phyloP scores from a whole-genome alignment of 2,797 vertebrate species.

The Psittacula derbiana region DNA sequence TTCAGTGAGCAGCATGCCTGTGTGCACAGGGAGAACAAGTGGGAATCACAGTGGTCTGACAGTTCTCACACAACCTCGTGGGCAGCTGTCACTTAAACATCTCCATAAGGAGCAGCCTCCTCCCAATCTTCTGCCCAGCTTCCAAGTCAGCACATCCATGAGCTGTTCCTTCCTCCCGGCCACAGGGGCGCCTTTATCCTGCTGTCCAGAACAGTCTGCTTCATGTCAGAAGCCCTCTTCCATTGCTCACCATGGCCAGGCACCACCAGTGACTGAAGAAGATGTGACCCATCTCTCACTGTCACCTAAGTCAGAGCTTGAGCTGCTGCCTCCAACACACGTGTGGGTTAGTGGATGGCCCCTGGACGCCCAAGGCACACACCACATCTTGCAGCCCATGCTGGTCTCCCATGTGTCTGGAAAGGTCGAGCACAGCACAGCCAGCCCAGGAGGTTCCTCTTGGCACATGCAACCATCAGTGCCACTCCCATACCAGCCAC shows the following conservation, averaged over 20 bases:
- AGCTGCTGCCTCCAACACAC: background rate
- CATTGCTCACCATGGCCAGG: background rate
- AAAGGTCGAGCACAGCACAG: fast-evolving
- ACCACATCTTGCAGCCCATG: fast-evolving
- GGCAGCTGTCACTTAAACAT: background rate
- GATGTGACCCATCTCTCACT: background rate
- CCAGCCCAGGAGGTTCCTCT: background rate
- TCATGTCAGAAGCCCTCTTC: background rate
- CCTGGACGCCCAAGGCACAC: fast-evolving
- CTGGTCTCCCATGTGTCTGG: background rate
- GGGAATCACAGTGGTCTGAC: background rate
- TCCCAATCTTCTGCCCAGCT: background rate
- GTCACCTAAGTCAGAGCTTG: background rate
- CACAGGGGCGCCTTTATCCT: background rate
- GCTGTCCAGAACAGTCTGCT: background rate
- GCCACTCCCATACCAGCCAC: background rate
- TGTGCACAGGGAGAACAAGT: fast-evolving
- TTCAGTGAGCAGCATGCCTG: fast-evolving
- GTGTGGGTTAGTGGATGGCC: fast-evolving
- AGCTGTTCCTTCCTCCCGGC: background rate
- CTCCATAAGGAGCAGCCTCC: background rate
- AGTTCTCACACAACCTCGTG: background rate
- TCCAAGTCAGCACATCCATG: background rate
- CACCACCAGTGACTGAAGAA: background rate
- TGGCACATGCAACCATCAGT: background rate